Evolutionary conservation across 2,888 invertebrate genomes (phyloP), one percentile per base, ranked within the genome.

Genomic region (Metalampra italica): DNA sequence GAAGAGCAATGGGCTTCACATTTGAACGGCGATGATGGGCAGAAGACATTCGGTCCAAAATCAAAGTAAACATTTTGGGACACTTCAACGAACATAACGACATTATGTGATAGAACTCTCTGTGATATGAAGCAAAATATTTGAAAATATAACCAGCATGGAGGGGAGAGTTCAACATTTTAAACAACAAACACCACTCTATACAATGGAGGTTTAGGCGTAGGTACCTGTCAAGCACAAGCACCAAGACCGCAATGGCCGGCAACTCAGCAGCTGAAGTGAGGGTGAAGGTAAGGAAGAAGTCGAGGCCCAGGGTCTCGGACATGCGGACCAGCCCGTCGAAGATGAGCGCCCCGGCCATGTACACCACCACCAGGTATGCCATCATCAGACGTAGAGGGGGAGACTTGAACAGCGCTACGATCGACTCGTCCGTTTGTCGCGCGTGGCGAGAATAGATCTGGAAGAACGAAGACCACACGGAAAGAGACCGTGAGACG

Each of bases 311-410:
- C 9, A 88, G 70, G 0, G 74, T 80, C 51, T 87, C 86, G 0
- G 86, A 85, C 75, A 88, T 71, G 45, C 88, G 64, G 46, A 88
- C 86, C n/a, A 88, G 75, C 0, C 81, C 87, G 56, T 88, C 88
- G 64, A 86, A 86, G 54, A 84, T 75, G 44, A 86, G 53, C 3
- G 86, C 78, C 44, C 79, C 78, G 4, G 75, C 66, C 79, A 85
- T 82, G 66, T 81, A 86, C 38, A 82, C 77, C 5, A 77, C 42
- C 40, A 82, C 59, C 77, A 87, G 72, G 14, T 71, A 58, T 0
- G 71, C 29, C 68, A 84, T 62, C 49, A 80, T 73, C 47, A 50
- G 62, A 0, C 86, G 77, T 4, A 87, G 70, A 0, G 79, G 74
- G 0, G 55, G 62, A 49, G 76, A 83, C 47, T 62, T 70, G 54